These are phyloP conservation scores for Alligator sinensis DNA, from an alignment of 2,113 vertebrate species.

Conservation along the genomic window DNA sequence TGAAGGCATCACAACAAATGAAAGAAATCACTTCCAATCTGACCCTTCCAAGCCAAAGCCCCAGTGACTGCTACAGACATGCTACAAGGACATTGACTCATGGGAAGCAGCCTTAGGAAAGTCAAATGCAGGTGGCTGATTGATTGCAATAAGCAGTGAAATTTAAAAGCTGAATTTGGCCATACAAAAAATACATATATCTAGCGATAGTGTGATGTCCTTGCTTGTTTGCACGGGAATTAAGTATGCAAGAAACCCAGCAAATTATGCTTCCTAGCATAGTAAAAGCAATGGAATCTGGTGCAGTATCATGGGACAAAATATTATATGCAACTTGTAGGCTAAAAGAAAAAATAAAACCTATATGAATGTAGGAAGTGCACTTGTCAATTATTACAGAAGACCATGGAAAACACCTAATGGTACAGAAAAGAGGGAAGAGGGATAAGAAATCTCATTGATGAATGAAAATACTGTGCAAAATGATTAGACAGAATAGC, in stretches of 20 bases:
- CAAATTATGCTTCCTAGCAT: not conserved
- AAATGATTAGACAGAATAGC: not conserved
- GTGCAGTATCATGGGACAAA: not conserved
- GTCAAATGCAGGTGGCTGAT: not conserved
- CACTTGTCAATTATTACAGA: not conserved
- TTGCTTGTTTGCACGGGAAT: not conserved
- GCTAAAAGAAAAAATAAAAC: not conserved
- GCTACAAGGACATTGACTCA: not conserved
- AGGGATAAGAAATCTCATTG: not conserved
- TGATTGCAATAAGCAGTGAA: not conserved
- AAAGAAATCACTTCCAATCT: not conserved
- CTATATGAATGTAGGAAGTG: fast-evolving
- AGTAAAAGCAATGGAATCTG: not conserved
- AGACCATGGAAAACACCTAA: not conserved
- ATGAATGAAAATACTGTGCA: not conserved
- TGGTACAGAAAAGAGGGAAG: not conserved
- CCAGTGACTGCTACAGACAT: not conserved
- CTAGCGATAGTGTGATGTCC: not conserved
- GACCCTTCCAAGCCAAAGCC: not conserved
- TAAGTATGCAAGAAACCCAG: not conserved
- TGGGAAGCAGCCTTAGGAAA: not conserved
- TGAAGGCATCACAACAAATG: not conserved
- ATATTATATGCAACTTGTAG: not conserved
- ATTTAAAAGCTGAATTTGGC: not conserved
- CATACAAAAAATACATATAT: not conserved